Evolutionary conservation across 2,888 invertebrate genomes (phyloP), one percentile per base, ranked within the genome.

Genomic region (Gastracanthus pulcherrimus): DNA sequence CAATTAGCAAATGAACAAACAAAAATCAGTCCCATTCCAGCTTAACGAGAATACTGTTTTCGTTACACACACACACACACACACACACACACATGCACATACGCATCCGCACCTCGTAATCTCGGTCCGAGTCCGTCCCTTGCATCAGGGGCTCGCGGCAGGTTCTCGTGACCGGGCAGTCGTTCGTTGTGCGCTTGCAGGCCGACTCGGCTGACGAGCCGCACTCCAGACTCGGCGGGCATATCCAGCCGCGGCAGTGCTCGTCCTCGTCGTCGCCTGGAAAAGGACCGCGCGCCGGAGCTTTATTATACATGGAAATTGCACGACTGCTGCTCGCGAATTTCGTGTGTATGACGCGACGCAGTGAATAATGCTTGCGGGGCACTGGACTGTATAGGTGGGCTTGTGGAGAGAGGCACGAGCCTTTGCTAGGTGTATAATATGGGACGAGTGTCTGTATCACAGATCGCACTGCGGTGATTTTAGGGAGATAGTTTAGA

Each of bases 241-340:
- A 90, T 23, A 90, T 83, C 90, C 90, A 90, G 36, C 90, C 90
- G 7, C 82, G 85, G 77, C 90, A 90, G 36, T 86, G 76, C 19
- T 86, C 86, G 71, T 81, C 82, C 7, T 16, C 23, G 1, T 86
- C 85, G 7, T 82, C 77, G 11, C 84, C 89, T 89, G 76, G 7
- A 45, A 58, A 77, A 34, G 6, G 6, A 3, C n/a, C n/a, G n/a
- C n/a, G n/a, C 4, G 38, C 3, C 13, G 9, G 13, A 26, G n/a
- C n/a, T n/a, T n/a, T 55, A 19, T 9, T n/a, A 55, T 11, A 55
- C 13, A 55, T 55, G 55, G 55, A 55, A 55, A 55, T 55, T 19
- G 11, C 55, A 26, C 9, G 55, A n/a, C n/a, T n/a, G n/a, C n/a
- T n/a, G n/a, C n/a, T n/a, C n/a, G n/a, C n/a, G 26, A 55, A 23